Conservation (phyloP, 2,888 invertebrate genomes). For the Heliconius aoede region DNA sequence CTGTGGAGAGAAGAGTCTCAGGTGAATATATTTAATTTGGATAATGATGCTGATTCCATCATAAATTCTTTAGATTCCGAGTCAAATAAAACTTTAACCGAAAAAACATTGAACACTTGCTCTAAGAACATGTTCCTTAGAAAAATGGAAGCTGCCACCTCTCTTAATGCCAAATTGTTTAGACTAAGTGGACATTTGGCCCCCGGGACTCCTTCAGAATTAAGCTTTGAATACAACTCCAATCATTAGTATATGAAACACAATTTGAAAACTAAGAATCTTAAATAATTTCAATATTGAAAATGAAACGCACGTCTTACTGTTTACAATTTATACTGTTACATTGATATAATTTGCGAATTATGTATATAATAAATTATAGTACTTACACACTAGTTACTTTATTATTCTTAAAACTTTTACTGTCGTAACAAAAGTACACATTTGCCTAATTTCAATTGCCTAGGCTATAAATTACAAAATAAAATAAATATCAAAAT, state of each 20-base stretch:
- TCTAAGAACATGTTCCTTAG: slow-evolving; percentile 72
- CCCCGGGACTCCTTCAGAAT: slow-evolving; percentile 62
- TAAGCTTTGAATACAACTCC: slow-evolving; percentile 56
- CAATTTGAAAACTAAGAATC: neutral
- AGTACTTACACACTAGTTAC: slow-evolving; percentile 11
- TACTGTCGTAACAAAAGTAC: slow-evolving; percentile 16
- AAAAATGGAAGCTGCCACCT: slow-evolving; percentile 77
- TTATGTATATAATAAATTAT: slow-evolving; percentile 27
- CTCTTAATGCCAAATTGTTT: slow-evolving; percentile 71
- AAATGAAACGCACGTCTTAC: slow-evolving; percentile 11
- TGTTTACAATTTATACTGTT: slow-evolving; percentile 24
- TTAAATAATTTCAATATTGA: neutral
- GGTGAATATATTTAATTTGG: slow-evolving; percentile 69
- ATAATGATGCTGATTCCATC: slow-evolving; percentile 72
- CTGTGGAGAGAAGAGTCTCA: slow-evolving; percentile 80
- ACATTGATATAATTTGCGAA: slow-evolving; percentile 20
- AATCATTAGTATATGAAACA: neutral
- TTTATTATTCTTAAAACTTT: slow-evolving; percentile 9
- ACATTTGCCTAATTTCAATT: neutral
- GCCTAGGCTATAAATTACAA: neutral
- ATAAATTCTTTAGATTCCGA: slow-evolving; percentile 71
- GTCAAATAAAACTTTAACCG: slow-evolving; percentile 74
- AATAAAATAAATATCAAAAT: no score
- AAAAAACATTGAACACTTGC: slow-evolving; percentile 67
- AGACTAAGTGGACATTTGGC: slow-evolving; percentile 70